These are phyloP conservation scores for Characodon lateralis DNA, from an alignment of 2,797 vertebrate genomes.

Conservation along the genomic window DNA sequence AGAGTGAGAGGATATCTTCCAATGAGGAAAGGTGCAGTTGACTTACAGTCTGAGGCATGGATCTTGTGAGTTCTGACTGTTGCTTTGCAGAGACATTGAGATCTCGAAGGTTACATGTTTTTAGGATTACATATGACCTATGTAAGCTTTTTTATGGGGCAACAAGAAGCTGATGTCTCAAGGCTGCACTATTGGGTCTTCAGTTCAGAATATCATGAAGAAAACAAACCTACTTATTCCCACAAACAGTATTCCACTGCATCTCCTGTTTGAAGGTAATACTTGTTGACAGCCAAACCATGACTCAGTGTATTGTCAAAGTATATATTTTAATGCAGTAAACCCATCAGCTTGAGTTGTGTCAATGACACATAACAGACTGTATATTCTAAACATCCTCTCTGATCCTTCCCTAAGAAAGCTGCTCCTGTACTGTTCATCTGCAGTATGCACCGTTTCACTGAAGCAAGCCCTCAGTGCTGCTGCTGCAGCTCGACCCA, in stretches of 20 bases:
- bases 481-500: constrained; percentile 18
- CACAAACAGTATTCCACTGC: not conserved
- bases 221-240: constrained; percentile 1
- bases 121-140: constrained; percentile 24
- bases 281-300: not conserved
- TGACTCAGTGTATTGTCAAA: not conserved
- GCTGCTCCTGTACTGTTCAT: constrained; percentile 10
- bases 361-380: constrained; percentile 1
- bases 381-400: constrained; percentile 2
- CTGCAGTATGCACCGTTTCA: constrained; percentile 25
- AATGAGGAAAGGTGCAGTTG: not conserved
- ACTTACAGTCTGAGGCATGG: constrained; percentile 6
- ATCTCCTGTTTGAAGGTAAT: not conserved
- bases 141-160: constrained; percentile 16
- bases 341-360: not conserved
- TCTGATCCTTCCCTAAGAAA: not conserved
- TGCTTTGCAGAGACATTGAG: constrained; percentile 1
- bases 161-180: not conserved
- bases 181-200: not conserved
- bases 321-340: constrained; percentile 9
- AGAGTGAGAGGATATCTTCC: constrained; percentile 10
- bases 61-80: constrained; percentile 10
- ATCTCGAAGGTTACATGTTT: not conserved
- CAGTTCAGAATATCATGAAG: constrained; percentile 14
- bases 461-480: constrained; percentile 28